phyloP scores from a whole-genome alignment of 2,797 vertebrate species.

The Bradypodion pumilum region DNA sequence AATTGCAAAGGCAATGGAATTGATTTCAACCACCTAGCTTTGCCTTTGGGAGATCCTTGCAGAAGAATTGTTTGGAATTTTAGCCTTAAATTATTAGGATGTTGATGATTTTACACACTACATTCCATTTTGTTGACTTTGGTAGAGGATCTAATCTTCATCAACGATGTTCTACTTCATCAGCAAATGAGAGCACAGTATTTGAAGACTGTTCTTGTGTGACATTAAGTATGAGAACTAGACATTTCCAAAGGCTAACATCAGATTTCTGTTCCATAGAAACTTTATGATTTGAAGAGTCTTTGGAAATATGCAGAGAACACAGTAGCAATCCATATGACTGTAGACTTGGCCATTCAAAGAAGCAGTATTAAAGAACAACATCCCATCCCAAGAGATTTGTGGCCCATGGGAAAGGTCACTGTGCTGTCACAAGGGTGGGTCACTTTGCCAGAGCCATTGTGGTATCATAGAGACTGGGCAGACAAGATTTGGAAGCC shows the following conservation, averaged over 20 bases:
- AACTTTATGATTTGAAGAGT: not conserved
- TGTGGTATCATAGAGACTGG: too few species aligned
- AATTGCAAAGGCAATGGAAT: constrained; percentile 19
- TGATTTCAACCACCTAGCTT: not conserved
- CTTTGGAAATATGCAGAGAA: not conserved
- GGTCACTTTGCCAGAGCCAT: too few species aligned
- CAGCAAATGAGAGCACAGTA: not conserved
- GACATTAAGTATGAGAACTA: not conserved
- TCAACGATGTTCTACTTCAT: not conserved
- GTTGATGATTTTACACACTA: not conserved
- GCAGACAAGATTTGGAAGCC: too few species aligned
- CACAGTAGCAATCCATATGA: not conserved
- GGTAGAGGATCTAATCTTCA: not conserved
- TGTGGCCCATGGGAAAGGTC: too few species aligned
- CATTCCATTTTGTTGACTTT: not conserved
- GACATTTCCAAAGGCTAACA: not conserved
- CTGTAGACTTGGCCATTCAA: not conserved
- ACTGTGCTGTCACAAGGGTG: too few species aligned
- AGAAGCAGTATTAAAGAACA: not conserved
- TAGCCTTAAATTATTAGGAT: not conserved
- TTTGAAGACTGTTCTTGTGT: not conserved
- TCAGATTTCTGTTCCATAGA: not conserved
- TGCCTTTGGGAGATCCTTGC: not conserved
- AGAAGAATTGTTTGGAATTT: not conserved
- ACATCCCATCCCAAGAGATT: too few species aligned